Conservation (phyloP, 1,140 invertebrate species). For the Chlorops oryzae region DNA sequence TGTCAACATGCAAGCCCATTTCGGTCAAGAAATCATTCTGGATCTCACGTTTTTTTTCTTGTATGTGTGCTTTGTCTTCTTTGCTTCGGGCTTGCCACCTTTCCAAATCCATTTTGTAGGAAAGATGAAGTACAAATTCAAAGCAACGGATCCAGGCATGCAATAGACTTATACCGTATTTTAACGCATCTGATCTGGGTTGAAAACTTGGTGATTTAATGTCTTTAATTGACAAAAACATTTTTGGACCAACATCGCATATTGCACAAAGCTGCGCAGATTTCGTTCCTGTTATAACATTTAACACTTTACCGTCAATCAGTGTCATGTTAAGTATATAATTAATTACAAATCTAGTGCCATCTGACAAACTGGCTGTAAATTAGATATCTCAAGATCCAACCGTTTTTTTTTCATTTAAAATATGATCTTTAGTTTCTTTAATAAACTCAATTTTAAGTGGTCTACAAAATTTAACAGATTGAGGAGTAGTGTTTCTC, state of each 20-base stretch:
- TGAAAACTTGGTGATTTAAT: not conserved
- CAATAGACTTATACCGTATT: slow-evolving; percentile 2
- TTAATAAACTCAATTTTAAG: slow-evolving; percentile 13
- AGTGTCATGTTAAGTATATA: slow-evolving; percentile 7
- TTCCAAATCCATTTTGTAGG: slow-evolving; percentile 12
- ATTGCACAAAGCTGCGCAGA: not conserved
- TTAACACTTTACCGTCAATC: slow-evolving; percentile 8
- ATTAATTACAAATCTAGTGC: slow-evolving; percentile 2
- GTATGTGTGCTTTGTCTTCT: slow-evolving; percentile 10
- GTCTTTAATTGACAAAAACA: not conserved
- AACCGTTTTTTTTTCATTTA: slow-evolving; percentile 8
- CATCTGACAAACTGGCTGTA: not conserved
- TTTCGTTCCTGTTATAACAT: slow-evolving; percentile 4
- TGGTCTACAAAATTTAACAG: slow-evolving; percentile 9
- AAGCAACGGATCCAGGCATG: slow-evolving; percentile 12
- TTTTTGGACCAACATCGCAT: not conserved
- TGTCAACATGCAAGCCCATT: slow-evolving; percentile 14
- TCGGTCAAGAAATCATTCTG: slow-evolving; percentile 8
- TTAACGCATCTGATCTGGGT: not conserved
- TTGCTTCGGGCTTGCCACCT: slow-evolving; percentile 13
- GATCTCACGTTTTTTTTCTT: slow-evolving; percentile 14
- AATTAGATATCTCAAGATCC: slow-evolving; percentile 7
- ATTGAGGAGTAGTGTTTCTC: not conserved
- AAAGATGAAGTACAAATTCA: slow-evolving; percentile 17
- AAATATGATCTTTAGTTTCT: slow-evolving; percentile 9